phyloP scores from a whole-genome alignment of 1,140 invertebrate species.

The Telenomus remus region DNA sequence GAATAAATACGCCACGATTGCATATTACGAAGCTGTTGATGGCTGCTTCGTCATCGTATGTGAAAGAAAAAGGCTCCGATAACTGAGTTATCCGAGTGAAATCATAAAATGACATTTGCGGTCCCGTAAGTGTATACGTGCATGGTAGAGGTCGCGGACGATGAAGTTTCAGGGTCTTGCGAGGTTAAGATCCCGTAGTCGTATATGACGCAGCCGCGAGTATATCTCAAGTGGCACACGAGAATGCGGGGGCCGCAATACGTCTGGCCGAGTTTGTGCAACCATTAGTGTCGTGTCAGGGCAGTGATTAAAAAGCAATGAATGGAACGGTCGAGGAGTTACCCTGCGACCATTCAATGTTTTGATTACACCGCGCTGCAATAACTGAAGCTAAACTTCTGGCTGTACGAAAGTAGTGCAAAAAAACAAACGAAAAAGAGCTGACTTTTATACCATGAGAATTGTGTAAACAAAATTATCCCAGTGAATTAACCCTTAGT shows the following conservation, averaged over 20 bases:
- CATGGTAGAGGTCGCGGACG: background rate
- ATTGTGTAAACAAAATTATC: too few species aligned
- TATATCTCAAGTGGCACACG: slow-evolving; percentile 28
- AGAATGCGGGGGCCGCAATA: slow-evolving; percentile 11
- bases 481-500: too few species aligned
- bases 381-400: too few species aligned
- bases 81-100: slow-evolving; percentile 35
- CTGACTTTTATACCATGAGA: too few species aligned
- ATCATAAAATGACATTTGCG: slow-evolving; percentile 30
- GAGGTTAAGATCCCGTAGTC: slow-evolving; percentile 33
- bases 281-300: slow-evolving; percentile 9
- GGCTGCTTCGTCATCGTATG: slow-evolving; percentile 21
- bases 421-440: too few species aligned
- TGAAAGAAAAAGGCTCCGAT: slow-evolving; percentile 17
- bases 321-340: slow-evolving; percentile 15
- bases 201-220: slow-evolving; percentile 15
- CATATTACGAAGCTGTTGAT: slow-evolving; percentile 20
- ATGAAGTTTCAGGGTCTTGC: slow-evolving; percentile 3
- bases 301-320: slow-evolving; percentile 41
- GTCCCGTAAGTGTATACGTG: slow-evolving; percentile 4
- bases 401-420: too few species aligned
- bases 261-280: slow-evolving; percentile 22
- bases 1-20: slow-evolving; percentile 1
- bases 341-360: slow-evolving; percentile 12
- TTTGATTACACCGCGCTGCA: slow-evolving; percentile 4